phyloP scores from a whole-genome alignment of 2,797 vertebrate genomes.

The Huso huso region DNA sequence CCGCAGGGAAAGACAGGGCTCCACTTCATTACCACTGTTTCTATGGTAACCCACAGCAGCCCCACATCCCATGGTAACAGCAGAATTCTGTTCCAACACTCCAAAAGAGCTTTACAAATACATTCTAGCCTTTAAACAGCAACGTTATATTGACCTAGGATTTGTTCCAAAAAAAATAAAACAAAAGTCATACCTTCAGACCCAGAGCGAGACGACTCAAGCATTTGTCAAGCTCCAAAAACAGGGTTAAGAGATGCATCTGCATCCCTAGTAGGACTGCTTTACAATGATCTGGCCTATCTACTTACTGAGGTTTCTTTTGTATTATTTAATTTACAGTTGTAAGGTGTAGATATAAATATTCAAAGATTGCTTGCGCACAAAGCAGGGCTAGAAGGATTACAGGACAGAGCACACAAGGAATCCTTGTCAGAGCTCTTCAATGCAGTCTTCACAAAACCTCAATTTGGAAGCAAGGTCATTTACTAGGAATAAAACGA shows the following conservation, averaged over 20 bases:
- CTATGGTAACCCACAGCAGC: conserved; percentile 16
- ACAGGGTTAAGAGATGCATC: conserved; percentile 5
- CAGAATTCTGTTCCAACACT: not conserved
- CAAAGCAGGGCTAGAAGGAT: not conserved
- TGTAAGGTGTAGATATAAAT: not conserved
- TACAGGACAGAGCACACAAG: not conserved
- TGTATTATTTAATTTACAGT: not conserved
- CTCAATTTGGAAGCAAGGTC: not conserved
- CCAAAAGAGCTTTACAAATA: not conserved
- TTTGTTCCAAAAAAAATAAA: not conserved
- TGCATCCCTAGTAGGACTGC: not conserved
- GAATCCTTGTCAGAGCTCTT: not conserved
- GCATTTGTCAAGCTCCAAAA: not conserved
- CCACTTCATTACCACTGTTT: conserved; percentile 7
- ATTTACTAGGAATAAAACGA: not conserved
- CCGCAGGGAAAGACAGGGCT: conserved; percentile 1
- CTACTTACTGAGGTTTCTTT: not conserved
- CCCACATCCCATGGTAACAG: not conserved
- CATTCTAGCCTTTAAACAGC: too few species aligned
- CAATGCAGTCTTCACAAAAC: conserved; percentile 2
- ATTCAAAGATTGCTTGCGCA: not conserved
- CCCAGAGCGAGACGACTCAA: too few species aligned
- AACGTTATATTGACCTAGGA: too few species aligned
- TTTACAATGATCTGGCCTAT: not conserved
- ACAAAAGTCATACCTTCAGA: not conserved